Conservation (phyloP, 2,888 invertebrate genomes). For the Encarsia formosa region DNA sequence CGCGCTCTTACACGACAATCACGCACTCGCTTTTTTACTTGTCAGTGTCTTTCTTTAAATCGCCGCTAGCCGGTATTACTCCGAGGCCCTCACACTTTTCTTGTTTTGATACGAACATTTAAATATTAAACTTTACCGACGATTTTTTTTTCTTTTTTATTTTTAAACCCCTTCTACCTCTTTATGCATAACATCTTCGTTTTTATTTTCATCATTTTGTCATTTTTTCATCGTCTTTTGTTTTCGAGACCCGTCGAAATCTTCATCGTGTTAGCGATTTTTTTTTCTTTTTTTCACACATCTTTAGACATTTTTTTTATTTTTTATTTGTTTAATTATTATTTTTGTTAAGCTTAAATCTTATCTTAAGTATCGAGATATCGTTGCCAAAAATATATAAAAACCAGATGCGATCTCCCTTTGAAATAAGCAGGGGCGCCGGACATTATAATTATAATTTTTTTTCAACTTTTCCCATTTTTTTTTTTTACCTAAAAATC, state of each 20-base stretch:
- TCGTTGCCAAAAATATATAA: constrained; percentile 53
- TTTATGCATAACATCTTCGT: constrained; percentile 7
- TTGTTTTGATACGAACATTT: constrained; percentile 51
- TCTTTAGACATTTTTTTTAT: constrained; percentile 25
- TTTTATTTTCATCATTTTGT: constrained; percentile 5
- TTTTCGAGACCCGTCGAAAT: constrained; percentile 47
- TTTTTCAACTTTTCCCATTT: too few species aligned
- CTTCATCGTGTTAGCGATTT: constrained; percentile 41
- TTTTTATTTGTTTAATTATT: constrained; percentile 23
- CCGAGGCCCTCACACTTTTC: constrained; percentile 49
- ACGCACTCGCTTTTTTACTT: constrained; percentile 18
- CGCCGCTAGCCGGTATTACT: constrained; percentile 45
- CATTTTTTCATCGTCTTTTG: constrained; percentile 26
- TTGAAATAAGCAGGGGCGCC: constrained; percentile 44
- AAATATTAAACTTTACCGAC: constrained; percentile 31
- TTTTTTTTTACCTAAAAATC: constrained; percentile 35
- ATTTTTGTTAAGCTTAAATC: constrained; percentile 45
- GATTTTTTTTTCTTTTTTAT: constrained; percentile 24
- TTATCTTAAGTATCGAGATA: constrained; percentile 50
- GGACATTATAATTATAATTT: too few species aligned
- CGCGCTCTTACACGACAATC: constrained; percentile 20
- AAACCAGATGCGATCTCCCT: constrained; percentile 44
- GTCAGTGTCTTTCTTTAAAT: constrained; percentile 24
- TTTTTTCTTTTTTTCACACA: too few species aligned
- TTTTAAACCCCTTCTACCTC: constrained; percentile 17